phyloP scores from a whole-genome alignment of 1,140 invertebrate species.

The Zaprionus taronus region DNA sequence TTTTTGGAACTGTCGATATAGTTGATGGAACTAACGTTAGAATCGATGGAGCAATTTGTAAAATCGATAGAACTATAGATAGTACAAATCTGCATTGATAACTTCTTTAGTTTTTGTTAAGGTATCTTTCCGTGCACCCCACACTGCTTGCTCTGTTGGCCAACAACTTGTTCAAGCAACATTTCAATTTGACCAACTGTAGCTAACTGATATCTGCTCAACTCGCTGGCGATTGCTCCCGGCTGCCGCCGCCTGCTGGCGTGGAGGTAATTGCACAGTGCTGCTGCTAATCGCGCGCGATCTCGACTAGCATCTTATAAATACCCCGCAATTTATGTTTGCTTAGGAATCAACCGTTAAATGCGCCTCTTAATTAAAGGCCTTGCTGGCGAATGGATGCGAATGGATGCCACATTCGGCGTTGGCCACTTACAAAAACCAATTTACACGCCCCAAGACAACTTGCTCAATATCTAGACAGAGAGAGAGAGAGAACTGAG shows the following conservation, averaged over 20 bases:
- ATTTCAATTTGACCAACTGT: conserved; percentile 48
- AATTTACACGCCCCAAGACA: conserved; percentile 63
- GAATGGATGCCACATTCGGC: conserved; percentile 27
- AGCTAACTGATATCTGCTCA: conserved; percentile 26
- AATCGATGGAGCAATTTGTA: no score
- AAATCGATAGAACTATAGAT: no score
- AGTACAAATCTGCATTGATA: not conserved
- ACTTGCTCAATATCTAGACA: conserved; percentile 57
- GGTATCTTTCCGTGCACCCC: not conserved
- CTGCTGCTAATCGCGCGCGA: conserved; percentile 62
- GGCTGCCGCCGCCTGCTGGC: conserved; percentile 1
- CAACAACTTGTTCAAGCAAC: conserved; percentile 35
- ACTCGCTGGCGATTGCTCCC: conserved; percentile 9
- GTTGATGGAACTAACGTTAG: no score
- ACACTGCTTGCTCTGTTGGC: not conserved
- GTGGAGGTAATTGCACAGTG: conserved; percentile 35
- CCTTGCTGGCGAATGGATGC: conserved; percentile 28
- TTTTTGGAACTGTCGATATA: no score
- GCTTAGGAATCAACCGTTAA: conserved; percentile 74
- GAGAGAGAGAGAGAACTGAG: not conserved
- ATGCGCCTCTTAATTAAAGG: conserved; percentile 55
- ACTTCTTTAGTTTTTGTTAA: not conserved
- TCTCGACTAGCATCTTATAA: conserved; percentile 74
- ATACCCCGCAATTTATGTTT: conserved; percentile 78
- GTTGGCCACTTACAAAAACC: conserved; percentile 37